phyloP scores from a whole-genome alignment of 2,888 invertebrate species.

The Pollenia amentaria region DNA sequence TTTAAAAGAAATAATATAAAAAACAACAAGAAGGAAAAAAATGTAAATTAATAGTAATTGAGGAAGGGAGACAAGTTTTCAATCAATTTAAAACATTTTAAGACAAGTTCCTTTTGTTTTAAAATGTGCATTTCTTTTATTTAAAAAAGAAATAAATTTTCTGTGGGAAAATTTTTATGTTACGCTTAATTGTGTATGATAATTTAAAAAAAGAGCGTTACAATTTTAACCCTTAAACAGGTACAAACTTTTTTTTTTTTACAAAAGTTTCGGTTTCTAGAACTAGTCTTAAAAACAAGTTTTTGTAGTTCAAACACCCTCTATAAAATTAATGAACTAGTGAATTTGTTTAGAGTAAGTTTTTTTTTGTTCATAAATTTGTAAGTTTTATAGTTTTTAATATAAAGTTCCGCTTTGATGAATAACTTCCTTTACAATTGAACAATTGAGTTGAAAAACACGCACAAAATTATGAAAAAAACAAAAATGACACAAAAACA shows the following conservation, averaged over 20 bases:
- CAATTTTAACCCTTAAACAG: constrained; percentile 3
- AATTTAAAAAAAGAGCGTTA: neutral
- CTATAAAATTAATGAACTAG: neutral
- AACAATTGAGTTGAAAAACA: constrained; percentile 32
- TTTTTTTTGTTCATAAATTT: neutral
- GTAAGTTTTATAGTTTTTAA: constrained; percentile 18
- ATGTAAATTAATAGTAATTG: constrained; percentile 50
- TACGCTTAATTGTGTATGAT: neutral
- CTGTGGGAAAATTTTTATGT: constrained; percentile 24
- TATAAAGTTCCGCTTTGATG: constrained; percentile 65
- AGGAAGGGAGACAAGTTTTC: constrained; percentile 15
- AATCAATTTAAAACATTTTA: constrained; percentile 13
- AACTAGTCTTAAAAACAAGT: too few relatives aligned
- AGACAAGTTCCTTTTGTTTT: neutral
- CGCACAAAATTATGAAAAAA: neutral
- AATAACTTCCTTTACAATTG: constrained; percentile 66
- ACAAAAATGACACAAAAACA: constrained; percentile 35
- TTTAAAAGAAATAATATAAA: constrained; percentile 52
- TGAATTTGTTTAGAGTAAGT: neutral
- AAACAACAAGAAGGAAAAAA: neutral
- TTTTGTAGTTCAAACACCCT: constrained; percentile 31
- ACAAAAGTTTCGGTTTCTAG: neutral
- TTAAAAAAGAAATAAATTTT: neutral
- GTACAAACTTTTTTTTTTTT: neutral
- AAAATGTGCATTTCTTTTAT: neutral